These are phyloP conservation scores for Momotus momota DNA, from an alignment of 2,797 vertebrate species.

Conservation along the genomic window DNA sequence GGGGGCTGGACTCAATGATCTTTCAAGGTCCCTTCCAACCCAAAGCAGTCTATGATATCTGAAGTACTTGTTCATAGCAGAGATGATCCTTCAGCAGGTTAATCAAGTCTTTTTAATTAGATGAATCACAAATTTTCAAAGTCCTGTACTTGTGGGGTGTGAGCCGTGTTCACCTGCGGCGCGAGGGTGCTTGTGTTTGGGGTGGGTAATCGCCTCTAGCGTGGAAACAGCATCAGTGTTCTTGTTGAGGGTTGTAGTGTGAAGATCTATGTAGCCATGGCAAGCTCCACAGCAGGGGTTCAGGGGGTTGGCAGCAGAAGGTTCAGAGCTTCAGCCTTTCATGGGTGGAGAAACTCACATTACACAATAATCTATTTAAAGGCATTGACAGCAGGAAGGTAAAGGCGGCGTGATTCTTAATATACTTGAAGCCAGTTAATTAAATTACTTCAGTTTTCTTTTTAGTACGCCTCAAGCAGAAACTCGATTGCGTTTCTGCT, in stretches of 20 bases:
- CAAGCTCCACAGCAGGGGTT: accelerated
- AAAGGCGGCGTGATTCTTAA: conserved; percentile 55
- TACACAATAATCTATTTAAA: conserved; percentile 56
- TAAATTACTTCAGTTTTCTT: conserved; percentile 76
- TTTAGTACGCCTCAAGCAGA: conserved; percentile 70
- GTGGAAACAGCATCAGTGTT: accelerated
- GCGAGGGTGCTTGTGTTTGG: accelerated
- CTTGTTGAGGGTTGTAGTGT: neutral
- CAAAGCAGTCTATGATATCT: neutral
- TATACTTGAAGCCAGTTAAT: conserved; percentile 76
- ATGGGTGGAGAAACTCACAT: neutral
- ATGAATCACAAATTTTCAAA: neutral
- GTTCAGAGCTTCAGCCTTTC: neutral
- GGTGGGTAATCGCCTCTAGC: accelerated
- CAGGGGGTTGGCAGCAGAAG: neutral
- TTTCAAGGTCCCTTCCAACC: neutral
- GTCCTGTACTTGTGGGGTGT: accelerated
- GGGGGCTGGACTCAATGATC: neutral
- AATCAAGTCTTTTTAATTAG: neutral
- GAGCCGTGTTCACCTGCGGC: neutral
- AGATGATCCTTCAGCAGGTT: neutral
- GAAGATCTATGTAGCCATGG: accelerated
- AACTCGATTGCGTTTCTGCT: conserved; percentile 77
- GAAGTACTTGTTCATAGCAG: neutral
- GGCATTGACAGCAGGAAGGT: conserved; percentile 35